phyloP scores from a whole-genome alignment of 35 echinoderm and acorn worm genomes.

The Heliocidaris erythrogramma region DNA sequence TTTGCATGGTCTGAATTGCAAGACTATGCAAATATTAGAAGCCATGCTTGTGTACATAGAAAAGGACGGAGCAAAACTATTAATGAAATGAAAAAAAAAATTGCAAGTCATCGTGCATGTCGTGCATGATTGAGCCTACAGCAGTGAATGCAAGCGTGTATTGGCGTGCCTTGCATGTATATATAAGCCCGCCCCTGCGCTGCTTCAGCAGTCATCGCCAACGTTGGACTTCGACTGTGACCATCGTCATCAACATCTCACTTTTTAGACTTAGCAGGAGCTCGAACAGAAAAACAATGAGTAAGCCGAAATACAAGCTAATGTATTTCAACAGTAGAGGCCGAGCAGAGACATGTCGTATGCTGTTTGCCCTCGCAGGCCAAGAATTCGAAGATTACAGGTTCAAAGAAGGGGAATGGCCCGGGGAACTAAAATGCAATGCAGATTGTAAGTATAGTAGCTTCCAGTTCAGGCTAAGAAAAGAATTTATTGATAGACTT shows the following conservation, averaged over 20 bases:
- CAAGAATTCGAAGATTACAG: constrained; percentile 66
- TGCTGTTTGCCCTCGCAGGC: constrained; percentile 51
- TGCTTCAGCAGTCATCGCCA: no score
- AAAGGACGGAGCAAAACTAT: neutral
- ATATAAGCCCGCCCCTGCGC: no score
- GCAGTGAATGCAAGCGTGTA: neutral
- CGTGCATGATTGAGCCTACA: no score
- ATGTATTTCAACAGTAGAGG: constrained; percentile 70
- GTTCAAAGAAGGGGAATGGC: constrained; percentile 49
- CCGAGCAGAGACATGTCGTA: constrained; percentile 56
- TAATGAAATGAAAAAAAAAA: neutral
- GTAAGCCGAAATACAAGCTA: constrained; percentile 62
- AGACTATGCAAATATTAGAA: neutral
- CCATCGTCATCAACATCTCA: neutral
- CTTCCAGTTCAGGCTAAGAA: neutral
- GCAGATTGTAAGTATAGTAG: neutral
- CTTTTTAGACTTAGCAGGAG: neutral
- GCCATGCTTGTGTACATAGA: neutral
- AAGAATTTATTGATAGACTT: neutral
- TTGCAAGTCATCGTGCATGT: neutral
- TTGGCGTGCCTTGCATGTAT: no score
- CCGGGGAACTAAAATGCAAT: neutral
- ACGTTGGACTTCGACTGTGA: neutral
- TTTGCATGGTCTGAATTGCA: neutral
- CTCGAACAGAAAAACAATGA: neutral